A percentile compares a stretch with the other conserved stretches of the same genome.
These are phyloP conservation scores for Alviniconcha marisindica DNA, from an alignment of 1,140 invertebrate species.

Conservation along the genomic window DNA sequence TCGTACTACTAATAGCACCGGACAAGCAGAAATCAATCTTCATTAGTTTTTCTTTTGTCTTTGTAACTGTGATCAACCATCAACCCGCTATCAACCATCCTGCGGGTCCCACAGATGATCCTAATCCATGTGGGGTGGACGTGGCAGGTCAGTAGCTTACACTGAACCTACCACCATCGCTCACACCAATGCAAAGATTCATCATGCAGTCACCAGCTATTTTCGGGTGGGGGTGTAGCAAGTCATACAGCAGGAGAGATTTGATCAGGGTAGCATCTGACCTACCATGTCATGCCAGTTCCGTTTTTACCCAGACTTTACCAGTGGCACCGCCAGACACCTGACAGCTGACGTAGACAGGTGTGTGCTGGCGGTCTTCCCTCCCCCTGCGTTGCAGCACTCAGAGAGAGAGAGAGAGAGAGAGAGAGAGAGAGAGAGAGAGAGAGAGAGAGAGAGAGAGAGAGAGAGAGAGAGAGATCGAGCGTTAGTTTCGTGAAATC, in stretches of 20 bases:
- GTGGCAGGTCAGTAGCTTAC: neutral
- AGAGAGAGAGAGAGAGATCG: neutral
- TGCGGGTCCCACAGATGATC: too few relatives aligned
- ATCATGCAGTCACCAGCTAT: too few relatives aligned
- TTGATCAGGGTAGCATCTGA: slow-evolving; percentile 2
- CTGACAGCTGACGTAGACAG: slow-evolving; percentile 19
- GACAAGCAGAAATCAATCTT: too few relatives aligned
- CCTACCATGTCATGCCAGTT: neutral
- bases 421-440: neutral
- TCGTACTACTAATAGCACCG: too few relatives aligned
- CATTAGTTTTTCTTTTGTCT: too few relatives aligned
- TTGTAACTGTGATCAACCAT: too few relatives aligned
- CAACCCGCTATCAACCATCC: too few relatives aligned
- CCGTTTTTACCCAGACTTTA: neutral
- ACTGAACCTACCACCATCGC: too few relatives aligned
- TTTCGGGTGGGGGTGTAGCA: neutral
- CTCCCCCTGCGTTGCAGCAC: neutral
- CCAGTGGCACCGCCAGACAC: neutral
- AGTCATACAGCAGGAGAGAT: neutral
- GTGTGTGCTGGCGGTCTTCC: neutral
- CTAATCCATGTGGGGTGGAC: too few relatives aligned
- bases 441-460: neutral
- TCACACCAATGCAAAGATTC: too few relatives aligned
- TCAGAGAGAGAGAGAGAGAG: neutral
- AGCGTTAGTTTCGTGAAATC: too few relatives aligned